Base-by-base conservation (phyloP, 2,888 invertebrate genomes). In the Pristionchus exspectatus region DNA sequence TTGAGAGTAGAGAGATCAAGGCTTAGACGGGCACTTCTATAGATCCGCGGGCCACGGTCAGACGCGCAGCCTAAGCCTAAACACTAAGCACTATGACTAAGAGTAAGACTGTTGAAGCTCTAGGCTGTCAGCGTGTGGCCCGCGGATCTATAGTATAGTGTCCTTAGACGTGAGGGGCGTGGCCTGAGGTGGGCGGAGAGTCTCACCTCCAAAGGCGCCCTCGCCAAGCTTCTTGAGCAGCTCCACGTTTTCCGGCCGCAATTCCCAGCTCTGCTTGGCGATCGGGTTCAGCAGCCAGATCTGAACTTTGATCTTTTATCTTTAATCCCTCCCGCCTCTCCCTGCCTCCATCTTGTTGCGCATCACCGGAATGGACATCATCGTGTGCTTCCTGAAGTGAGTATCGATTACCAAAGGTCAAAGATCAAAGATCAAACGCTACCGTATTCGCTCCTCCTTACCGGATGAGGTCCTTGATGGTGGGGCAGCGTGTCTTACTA, bases 181-280 rank as follows among this genome's bases (percentile, higher is more conserved):
- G 59, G 59, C 59, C n/a, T 63, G 2, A 63, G 21, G 63, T 4
- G 63, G 63, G 63, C n/a, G 63, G 2, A 9, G 44, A 50, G 56
- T 27, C 86, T 66, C 21, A 69, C 63, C 87, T 56, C 87, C 87
- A 24, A 88, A 88, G 4, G 87, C 87, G 18, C 87, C 87, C 56
- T 88, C 74, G 38, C 87, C 87, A 33, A 88, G 72, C 44, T 74
- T 88, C 74, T 74, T 74, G 54, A 74, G 56, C 14, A 88, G 33
- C 50, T 50, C 56, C 18, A 88, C 33, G 33, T 74, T 88, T 30
- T 72, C 87, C 21, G 33, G 54, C 33, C 74, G 27, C 27, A 88
- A 56, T n/a, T 88, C 87, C 87, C 87, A 88, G 18, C 56, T 74
- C 38, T 88, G 87, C 87, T 88, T 88, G 54, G 74, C 74, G 27